Conservation (phyloP, 2,888 invertebrate genomes). For the Tetragonula carbonaria region DNA sequence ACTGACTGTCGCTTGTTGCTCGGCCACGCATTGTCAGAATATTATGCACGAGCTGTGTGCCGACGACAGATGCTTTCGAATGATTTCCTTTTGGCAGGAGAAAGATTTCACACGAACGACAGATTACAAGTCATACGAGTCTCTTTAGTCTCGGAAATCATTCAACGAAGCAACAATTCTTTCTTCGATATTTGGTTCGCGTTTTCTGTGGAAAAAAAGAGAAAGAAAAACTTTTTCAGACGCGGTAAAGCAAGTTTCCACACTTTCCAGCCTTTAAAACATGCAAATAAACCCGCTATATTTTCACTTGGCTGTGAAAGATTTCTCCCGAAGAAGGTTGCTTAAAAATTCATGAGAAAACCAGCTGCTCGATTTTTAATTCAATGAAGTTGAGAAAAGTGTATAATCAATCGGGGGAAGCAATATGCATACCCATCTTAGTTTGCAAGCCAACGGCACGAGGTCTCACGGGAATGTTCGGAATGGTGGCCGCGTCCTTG, state of each 20-base stretch:
- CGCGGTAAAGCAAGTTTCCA: neutral
- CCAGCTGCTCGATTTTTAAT: slow-evolving; percentile 10
- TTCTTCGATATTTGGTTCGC: too few species aligned
- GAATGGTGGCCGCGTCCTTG: slow-evolving; percentile 65
- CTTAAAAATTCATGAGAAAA: slow-evolving; percentile 23
- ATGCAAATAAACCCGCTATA: neutral
- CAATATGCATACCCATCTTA: slow-evolving; percentile 76
- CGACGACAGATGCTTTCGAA: too few species aligned
- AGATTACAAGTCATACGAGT: too few species aligned
- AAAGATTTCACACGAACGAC: too few species aligned
- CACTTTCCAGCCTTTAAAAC: neutral
- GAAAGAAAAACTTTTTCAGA: too few species aligned
- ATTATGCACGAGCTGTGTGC: too few species aligned
- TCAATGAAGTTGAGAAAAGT: slow-evolving; percentile 1
- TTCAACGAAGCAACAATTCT: too few species aligned
- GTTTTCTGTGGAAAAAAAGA: too few species aligned
- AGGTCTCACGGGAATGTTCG: slow-evolving; percentile 71
- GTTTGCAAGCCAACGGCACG: slow-evolving; percentile 76
- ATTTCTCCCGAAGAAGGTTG: neutral
- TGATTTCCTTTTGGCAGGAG: too few species aligned
- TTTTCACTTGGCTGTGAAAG: neutral
- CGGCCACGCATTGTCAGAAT: too few species aligned
- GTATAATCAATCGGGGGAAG: slow-evolving; percentile 41
- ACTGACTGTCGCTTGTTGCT: too few species aligned
- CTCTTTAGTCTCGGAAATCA: too few species aligned